Evolutionary conservation across 2,888 invertebrate genomes (phyloP), one percentile per base, ranked within the genome.

Genomic region (Coelopa pilipes): DNA sequence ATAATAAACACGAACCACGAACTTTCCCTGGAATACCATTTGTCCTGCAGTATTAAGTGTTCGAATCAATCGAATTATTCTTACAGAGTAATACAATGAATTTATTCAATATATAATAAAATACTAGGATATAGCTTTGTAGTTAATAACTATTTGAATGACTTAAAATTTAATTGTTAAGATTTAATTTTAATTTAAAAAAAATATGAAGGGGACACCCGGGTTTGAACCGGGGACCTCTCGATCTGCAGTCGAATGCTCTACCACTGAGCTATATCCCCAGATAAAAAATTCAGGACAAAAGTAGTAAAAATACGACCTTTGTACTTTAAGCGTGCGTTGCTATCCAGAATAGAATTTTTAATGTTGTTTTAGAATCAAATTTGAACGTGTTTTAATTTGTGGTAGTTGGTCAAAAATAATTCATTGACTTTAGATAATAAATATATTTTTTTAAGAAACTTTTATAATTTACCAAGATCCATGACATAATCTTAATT

Each of bases 171-270:
- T n/a, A 5, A 5, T 3, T 3, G 5, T 5, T n/a, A 53, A 53
- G 1, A 57, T 0, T 57, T 19, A 57, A 57, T 57, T 19, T 19
- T 10, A 4, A 59, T 4, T 19, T 21, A 59, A 59, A 59, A 59
- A 3, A 59, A 68, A 62, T 34, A 59, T 53, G 1, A 1, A 75
- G 79, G 79, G 79, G 78, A 78, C 79, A 77, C 74, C 75, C 77
- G 81, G 82, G 81, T 82, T 82, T 81, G 82, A 82, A 81, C 83
- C 82, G 82, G 82, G 83, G 83, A 81, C 82, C 81, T 82, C 81
- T 84, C 84, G 83, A 83, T 84, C 83, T 84, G 84, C 84, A 84
- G 83, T 84, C 84, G 84, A 84, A 83, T 84, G 83, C 84, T 84
- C 83, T 84, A 83, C 83, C 83, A 82, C 82, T 82, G 81, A 83